phyloP scores from a whole-genome alignment of 2,113 vertebrate genomes.

The Datnioides undecimradiatus region DNA sequence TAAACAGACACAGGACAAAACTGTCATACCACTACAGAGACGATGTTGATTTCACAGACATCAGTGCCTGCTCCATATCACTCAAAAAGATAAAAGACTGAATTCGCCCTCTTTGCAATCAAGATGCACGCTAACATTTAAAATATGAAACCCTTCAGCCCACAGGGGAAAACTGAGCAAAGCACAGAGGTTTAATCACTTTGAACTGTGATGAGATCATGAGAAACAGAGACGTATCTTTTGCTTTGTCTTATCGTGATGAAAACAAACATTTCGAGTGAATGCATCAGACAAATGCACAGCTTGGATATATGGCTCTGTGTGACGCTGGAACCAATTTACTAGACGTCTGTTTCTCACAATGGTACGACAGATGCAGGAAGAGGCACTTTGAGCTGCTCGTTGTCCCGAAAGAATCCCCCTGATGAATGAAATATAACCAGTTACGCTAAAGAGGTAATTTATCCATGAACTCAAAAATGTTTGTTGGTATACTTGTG shows the following conservation, averaged over 20 bases:
- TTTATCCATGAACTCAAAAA: not conserved
- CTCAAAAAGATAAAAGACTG: slow-evolving; percentile 57
- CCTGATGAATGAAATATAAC: slow-evolving; percentile 7
- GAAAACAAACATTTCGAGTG: slow-evolving; percentile 60
- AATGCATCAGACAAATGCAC: slow-evolving; percentile 25
- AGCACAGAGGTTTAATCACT: slow-evolving; percentile 53
- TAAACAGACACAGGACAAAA: slow-evolving; percentile 31
- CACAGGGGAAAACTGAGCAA: slow-evolving; percentile 13
- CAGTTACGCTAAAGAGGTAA: not conserved
- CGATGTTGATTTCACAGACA: slow-evolving; percentile 35
- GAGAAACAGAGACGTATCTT: slow-evolving; percentile 51
- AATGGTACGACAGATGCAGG: not conserved
- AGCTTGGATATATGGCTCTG: not conserved
- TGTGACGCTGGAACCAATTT: slow-evolving; percentile 33
- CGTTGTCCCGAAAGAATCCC: not conserved
- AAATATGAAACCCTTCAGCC: slow-evolving; percentile 42
- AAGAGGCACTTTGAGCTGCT: not conserved
- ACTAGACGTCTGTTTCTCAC: slow-evolving; percentile 5
- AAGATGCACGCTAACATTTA: slow-evolving; percentile 58
- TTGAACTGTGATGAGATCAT: slow-evolving; percentile 59
- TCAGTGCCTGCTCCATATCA: slow-evolving; percentile 9
- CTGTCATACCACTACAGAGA: slow-evolving; percentile 13
- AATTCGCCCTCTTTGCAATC: slow-evolving; percentile 51
- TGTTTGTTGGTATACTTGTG: not conserved
- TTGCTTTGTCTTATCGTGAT: slow-evolving; percentile 66